Conservation (phyloP, 2,888 invertebrate genomes). For the Geophilus truncorum region DNA sequence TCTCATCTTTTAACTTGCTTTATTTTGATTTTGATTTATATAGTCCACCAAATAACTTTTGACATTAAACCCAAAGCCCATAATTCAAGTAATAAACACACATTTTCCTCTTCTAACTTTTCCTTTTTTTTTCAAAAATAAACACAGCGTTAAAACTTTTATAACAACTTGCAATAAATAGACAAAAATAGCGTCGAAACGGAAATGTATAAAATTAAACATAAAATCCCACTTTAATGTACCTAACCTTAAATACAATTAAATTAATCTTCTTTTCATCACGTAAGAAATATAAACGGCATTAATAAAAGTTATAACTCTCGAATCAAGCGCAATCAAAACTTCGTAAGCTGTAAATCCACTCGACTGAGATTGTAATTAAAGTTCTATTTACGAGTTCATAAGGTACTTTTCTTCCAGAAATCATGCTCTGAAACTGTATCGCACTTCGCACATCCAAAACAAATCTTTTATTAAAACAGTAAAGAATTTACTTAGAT, state of each 20-base stretch:
- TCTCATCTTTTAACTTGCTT: not conserved
- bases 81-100: not conserved
- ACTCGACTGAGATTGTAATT: not conserved
- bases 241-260: no score
- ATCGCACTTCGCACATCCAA: no score
- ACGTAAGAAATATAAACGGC: not conserved
- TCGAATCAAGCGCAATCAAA: not conserved
- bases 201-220: not conserved
- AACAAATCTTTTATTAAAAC: no score
- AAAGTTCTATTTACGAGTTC: not conserved
- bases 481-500: no score
- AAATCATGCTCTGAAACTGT: no score
- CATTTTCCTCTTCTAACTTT: not conserved
- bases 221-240: no score
- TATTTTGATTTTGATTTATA: conserved; percentile 2
- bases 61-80: not conserved
- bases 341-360: not conserved
- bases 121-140: not conserved
- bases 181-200: not conserved
- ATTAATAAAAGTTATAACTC: not conserved
- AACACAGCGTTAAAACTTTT: not conserved
- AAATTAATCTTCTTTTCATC: not conserved
- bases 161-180: not conserved
- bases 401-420: no score
- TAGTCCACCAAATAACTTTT: not conserved